These are phyloP conservation scores for Leptarthrus brevirostris DNA, from an alignment of 2,888 invertebrate genomes.

Conservation along the genomic window DNA sequence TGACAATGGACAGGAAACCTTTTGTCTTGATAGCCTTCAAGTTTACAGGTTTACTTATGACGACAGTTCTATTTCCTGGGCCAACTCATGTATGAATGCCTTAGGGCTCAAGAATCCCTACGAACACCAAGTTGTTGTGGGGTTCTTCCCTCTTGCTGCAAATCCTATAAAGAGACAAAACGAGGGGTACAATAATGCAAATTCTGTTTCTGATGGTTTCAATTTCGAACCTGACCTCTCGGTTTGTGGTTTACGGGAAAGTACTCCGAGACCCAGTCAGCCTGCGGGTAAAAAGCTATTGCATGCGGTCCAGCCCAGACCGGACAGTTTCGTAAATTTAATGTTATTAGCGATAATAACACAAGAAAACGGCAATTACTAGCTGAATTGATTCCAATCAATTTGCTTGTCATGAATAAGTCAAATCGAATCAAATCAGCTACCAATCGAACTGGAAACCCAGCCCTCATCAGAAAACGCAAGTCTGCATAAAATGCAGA, in stretches of 20 bases:
- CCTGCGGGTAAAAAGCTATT: too few species aligned
- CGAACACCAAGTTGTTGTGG: not conserved
- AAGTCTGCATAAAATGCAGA: not conserved
- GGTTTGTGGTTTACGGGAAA: not conserved
- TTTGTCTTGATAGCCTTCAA: constrained; percentile 1
- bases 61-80: not conserved
- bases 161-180: not conserved
- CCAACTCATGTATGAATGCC: too few species aligned
- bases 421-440: constrained; percentile 23
- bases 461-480: not conserved
- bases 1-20: not conserved
- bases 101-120: not conserved
- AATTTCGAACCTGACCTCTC: not conserved
- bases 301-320: too few species aligned
- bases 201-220: not conserved
- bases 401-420: constrained; percentile 6
- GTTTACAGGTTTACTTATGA: not conserved
- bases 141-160: not conserved
- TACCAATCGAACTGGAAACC: constrained; percentile 5
- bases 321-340: too few species aligned
- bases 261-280: too few species aligned
- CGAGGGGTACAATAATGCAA: not conserved
- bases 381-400: constrained; percentile 27
- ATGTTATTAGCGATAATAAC: too few species aligned
- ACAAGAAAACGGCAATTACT: too few species aligned